Percentiles rank a stretch among this genome's conserved stretches.
Evolutionary conservation across 2,797 vertebrate species (phyloP).

Genomic region (Chrosomus eos): DNA sequence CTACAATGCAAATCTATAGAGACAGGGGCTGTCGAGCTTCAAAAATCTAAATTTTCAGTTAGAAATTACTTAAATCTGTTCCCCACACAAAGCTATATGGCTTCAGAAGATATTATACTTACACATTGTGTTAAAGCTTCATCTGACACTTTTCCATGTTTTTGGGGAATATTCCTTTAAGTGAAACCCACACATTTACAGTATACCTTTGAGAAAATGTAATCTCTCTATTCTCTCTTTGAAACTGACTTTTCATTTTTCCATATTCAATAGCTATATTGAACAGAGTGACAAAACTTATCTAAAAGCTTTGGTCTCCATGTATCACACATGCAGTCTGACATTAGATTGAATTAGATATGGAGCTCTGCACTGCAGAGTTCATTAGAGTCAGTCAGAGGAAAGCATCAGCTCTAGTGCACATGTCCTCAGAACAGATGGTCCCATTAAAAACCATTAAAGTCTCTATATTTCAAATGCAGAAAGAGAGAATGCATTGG

Average conservation of each 20-base stretch:
- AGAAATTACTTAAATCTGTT: no score
- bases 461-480: neutral
- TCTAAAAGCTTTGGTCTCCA: neutral
- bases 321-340: neutral
- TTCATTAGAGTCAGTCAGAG: slow-evolving; percentile 50
- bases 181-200: neutral
- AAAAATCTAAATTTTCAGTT: no score
- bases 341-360: neutral
- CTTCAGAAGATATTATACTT: no score
- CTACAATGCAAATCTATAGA: no score
- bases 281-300: neutral
- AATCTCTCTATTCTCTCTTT: neutral
- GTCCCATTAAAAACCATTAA: neutral
- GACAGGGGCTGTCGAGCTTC: no score
- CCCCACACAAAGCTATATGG: no score
- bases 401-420: neutral
- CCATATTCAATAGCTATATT: neutral
- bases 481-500: neutral
- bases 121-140: no score
- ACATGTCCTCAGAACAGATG: slow-evolving; percentile 38
- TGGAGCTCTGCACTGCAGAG: neutral
- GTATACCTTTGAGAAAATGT: neutral
- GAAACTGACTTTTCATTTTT: neutral
- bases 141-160: no score
- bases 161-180: neutral